A percentile compares a stretch with the other conserved stretches of the same genome.
Evolutionary conservation across 1,140 invertebrate genomes (phyloP).

Genomic region (Leptinotarsa lineolata): DNA sequence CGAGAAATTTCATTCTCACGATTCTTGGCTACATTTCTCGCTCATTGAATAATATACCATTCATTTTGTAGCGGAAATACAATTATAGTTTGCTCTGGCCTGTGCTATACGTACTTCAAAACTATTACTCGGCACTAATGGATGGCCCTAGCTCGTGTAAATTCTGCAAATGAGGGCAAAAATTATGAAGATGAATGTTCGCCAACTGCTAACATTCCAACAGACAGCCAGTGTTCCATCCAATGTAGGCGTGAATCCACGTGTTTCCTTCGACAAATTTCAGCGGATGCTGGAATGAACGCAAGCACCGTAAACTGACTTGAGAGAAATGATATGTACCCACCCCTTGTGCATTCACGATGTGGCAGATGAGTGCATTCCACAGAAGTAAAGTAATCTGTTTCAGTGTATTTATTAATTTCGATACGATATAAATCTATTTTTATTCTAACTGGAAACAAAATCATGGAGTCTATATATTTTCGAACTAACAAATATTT

Average conservation of each 20-base stretch:
- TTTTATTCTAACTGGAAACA: too few relatives aligned
- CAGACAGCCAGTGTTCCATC: not conserved
- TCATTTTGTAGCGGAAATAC: too few relatives aligned
- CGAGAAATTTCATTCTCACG: too few relatives aligned
- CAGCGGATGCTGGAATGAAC: not conserved
- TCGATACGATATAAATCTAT: too few relatives aligned
- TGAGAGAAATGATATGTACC: constrained; percentile 1
- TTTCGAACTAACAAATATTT: too few relatives aligned
- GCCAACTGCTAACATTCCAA: not conserved
- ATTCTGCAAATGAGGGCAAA: not conserved
- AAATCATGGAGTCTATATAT: too few relatives aligned
- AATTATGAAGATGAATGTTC: constrained; percentile 4
- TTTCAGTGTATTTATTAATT: too few relatives aligned
- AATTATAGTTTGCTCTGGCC: not conserved
- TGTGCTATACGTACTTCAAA: not conserved
- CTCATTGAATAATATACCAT: too few relatives aligned
- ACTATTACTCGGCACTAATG: not conserved
- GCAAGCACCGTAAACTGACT: not conserved
- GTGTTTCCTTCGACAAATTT: constrained; percentile 1
- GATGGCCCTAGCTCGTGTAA: not conserved
- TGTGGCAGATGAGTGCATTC: not conserved
- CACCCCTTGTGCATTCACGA: not conserved
- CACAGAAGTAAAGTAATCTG: not conserved
- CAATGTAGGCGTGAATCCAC: not conserved
- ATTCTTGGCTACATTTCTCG: too few relatives aligned